Evolutionary conservation across 2,113 vertebrate genomes (phyloP), one percentile per base, ranked within the genome.

Genomic region (Columba livia): DNA sequence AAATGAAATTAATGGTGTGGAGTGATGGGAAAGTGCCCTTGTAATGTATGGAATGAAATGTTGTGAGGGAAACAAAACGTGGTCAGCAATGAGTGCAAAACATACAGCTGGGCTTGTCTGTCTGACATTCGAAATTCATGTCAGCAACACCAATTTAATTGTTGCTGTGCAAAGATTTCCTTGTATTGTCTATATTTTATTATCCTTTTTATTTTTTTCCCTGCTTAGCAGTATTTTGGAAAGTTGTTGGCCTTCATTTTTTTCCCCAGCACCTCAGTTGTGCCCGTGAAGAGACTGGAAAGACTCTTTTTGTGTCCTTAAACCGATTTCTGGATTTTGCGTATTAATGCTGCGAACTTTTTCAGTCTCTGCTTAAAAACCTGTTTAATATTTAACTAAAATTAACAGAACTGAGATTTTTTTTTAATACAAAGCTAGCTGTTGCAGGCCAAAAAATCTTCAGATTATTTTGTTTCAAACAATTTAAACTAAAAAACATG

Each of bases 321-420:
- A 85, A 54, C 28, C 50, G 7, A 14, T 61, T 72, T 84, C 78
- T 67, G 44, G 50, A 36, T 74, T 84, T 93, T 78, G 18, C 19
- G 4, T 88, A 36, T 75, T 42, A 90, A 48, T 21, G 58, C 72
- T 86, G 83, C 23, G 47, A 34, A 62, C 42, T 34, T 57, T 61
- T 74, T 78, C 36, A 73, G 24, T 82, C 53, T 72, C 31, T 62
- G 5, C 92, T 71, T 81, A 56, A 89, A 79, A 15, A 64, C 57
- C 50, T 75, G 77, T 65, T 97, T 97, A 96, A 97, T 97, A 90
- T 97, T 95, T 96, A 97, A 96, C 89, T 84, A 34, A 58, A 42
- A 79, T 65, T 88, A 96, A 81, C 56, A 81, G 47, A 72, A 78
- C 51, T 50, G 69, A 40, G 42, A 12, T 42, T 57, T 89, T 56